Evolutionary conservation across 2,888 invertebrate species (phyloP), one percentile per base, ranked within the genome.

Genomic region (Rhamnusium bicolor): DNA sequence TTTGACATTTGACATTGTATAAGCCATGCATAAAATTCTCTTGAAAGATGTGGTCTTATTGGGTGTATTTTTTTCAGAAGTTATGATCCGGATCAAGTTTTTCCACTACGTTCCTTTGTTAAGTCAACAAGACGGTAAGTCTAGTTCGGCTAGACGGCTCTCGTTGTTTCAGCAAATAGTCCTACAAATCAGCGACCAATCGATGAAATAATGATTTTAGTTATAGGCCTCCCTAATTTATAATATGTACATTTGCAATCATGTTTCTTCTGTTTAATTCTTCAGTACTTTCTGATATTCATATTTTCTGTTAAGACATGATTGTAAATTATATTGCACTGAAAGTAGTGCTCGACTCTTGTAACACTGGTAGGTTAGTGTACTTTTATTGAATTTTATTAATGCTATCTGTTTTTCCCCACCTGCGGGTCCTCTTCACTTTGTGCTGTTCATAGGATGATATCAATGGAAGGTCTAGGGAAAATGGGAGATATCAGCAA

Each of bases 11-110:
- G 16, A 65, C 40, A 69, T 79, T 79, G 78, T 74, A 75, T 79
- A 75, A 46, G 67, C 74, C 76, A 75, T 73, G 77, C 76, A 80
- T 81, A 77, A 79, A 78, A 78, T 72, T 67, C 67, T 69, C 71
- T 75, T 75, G 70, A 74, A 80, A 79, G 82, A 81, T 83, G 81
- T 86, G 85, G 89, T 91, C 92, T 92, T 90, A 92, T 90, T 92
- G 92, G 93, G 92, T 93, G 90, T 92, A 92, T 93, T 93, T 93
- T n/a, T 94, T 94, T 92, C 93, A 93, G 93, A 93, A 93, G 90
- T 91, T 72, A 90, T 91, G 91, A 90, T 91, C 91, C 91, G 91
- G 91, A 87, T 88, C 87, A 87, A 91, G 91, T 91, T 90, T 85
- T 84, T 86, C 87, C 86, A 85, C 86, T 91, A 90, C 90, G 90